Percentiles rank a stretch among this genome's conserved stretches.
These are phyloP conservation scores for Eupithecia centaureata DNA, from an alignment of 2,888 invertebrate species.

Conservation along the genomic window DNA sequence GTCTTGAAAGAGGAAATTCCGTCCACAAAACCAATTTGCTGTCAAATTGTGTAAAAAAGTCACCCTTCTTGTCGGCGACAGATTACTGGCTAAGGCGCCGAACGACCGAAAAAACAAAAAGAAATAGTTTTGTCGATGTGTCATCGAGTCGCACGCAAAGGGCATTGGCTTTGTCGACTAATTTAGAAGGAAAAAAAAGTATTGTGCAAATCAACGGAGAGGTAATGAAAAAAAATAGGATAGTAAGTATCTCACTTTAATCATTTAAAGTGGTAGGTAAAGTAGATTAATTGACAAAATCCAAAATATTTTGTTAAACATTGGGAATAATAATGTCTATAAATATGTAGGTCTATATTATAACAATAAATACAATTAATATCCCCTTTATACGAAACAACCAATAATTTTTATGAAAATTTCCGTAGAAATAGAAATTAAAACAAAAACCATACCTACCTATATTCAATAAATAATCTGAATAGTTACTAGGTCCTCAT, in stretches of 20 bases:
- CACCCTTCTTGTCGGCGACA: conserved; percentile 60
- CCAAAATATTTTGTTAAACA: background rate
- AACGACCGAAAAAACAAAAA: conserved; percentile 48
- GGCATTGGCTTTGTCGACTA: conserved; percentile 57
- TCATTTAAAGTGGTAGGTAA: background rate
- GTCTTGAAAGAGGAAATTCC: conserved; percentile 45
- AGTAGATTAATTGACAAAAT: too few relatives aligned
- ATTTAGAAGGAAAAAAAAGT: conserved; percentile 38
- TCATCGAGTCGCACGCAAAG: conserved; percentile 68
- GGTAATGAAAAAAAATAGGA: background rate
- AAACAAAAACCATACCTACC: background rate
- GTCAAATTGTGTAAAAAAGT: conserved; percentile 57
- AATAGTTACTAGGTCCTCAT: background rate
- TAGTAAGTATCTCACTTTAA: background rate
- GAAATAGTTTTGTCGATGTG: conserved; percentile 66
- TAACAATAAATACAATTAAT: too few relatives aligned
- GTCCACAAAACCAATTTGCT: conserved; percentile 56
- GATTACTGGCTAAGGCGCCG: conserved; percentile 71
- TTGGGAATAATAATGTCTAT: too few relatives aligned
- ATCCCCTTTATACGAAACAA: too few relatives aligned
- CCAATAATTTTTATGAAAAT: too few relatives aligned
- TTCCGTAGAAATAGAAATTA: too few relatives aligned
- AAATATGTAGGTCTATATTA: too few relatives aligned
- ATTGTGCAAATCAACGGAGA: conserved; percentile 14
- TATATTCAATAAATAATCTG: too few relatives aligned